Base-by-base conservation (phyloP, 2,888 invertebrate genomes). In the Drepana falcataria region DNA sequence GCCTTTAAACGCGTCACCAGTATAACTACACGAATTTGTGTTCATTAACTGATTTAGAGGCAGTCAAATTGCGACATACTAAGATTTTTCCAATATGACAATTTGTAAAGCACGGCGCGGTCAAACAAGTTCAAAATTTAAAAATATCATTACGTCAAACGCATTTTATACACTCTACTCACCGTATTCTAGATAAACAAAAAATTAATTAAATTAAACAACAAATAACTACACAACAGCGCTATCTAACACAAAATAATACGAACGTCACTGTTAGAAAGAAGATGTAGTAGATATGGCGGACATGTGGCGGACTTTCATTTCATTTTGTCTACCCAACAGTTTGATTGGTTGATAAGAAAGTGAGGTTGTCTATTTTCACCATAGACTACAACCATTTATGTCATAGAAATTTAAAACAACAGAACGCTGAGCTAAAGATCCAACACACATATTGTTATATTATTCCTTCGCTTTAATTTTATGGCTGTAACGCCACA, bases 241-340 rank as follows among this genome's bases (percentile, higher is more conserved):
- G 73, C 73, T 85, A 83, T 80, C 71, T 79, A 87, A 84, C 81
- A 84, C 79, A 85, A 88, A 87, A 85, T 85, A 86, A 83, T 81
- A 83, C 73, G 83, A 85, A 89, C 83, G 87, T 87, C 90, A 88
- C 83, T 85, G 73, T 71, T 80, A 82, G 79, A 83, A 81, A 82
- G 80, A 87, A 83, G 82, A 83, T 86, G 83, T 82, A 82, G 79
- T 79, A 87, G 84, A 76, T 86, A 86, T 89, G 87, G 87, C 87
- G 87, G 87, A 89, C 88, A 87, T 89, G 87, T 87, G 86, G 85
- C 83, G 84, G 79, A 85, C 87, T 87, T 87, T 85, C 85, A 83
- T 85, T 74, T 75, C 71, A 61, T 76, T 81, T 81, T 75, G 67
- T 74, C 75, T 73, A 71, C 72, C 72, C 69, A 69, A 68, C 67